A percentile compares a stretch with the other conserved stretches of the same genome.
phyloP scores from a whole-genome alignment of 2,113 vertebrate species.

The Vanacampus margaritifer region DNA sequence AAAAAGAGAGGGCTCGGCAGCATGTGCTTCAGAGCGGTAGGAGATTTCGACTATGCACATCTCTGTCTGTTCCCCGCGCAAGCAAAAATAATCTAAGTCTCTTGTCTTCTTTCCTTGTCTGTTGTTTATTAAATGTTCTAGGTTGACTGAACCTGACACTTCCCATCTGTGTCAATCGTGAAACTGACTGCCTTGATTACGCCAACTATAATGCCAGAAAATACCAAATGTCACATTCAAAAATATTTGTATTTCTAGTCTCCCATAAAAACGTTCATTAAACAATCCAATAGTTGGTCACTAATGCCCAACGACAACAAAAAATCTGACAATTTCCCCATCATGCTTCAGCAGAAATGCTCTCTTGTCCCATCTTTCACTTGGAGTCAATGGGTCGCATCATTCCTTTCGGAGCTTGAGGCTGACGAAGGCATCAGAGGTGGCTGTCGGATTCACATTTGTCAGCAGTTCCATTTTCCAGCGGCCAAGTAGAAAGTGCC shows the following conservation, averaged over 20 bases:
- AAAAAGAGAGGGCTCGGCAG: no score
- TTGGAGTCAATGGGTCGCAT: constrained; percentile 1
- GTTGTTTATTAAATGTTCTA: no score
- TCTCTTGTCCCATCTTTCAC: not conserved
- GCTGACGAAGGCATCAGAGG: constrained; percentile 43
- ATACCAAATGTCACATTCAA: constrained; percentile 16
- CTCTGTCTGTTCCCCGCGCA: no score
- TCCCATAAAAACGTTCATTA: constrained; percentile 32
- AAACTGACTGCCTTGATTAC: not conserved
- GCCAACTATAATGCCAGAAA: constrained; percentile 12
- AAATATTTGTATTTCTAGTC: constrained; percentile 48
- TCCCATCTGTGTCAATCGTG: not conserved
- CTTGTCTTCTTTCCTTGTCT: no score
- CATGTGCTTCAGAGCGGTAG: no score
- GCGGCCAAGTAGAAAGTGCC: constrained; percentile 42
- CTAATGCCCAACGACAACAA: constrained; percentile 11
- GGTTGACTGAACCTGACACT: no score
- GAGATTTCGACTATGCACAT: no score
- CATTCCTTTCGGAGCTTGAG: not conserved
- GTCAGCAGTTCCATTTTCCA: constrained; percentile 59
- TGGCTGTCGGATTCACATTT: constrained; percentile 64
- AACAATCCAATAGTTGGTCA: constrained; percentile 19
- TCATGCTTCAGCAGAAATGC: not conserved
- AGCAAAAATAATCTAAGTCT: no score
- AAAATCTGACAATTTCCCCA: constrained; percentile 9